Percentiles rank a stretch among this genome's conserved stretches.
Conservation (phyloP, 2,797 vertebrate genomes). For the Rallus crepitans region DNA sequence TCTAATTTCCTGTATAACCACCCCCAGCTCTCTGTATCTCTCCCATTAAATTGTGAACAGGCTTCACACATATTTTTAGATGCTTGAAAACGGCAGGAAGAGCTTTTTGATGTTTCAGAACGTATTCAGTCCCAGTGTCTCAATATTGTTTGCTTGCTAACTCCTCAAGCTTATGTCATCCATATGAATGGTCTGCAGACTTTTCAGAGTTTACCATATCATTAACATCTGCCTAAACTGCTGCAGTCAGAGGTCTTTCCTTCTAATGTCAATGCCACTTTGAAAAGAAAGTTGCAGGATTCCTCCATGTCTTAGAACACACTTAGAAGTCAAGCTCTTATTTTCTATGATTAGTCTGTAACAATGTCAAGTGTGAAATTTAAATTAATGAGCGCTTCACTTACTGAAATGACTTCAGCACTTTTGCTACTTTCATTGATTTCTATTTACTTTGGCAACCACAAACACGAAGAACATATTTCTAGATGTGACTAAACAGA, state of each 20-base stretch:
- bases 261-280: slow-evolving; percentile 60
- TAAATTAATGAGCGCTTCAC: slow-evolving; percentile 78
- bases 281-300: slow-evolving; percentile 65
- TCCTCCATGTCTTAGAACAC: slow-evolving; percentile 36
- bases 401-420: slow-evolving; percentile 81
- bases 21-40: slow-evolving; percentile 70
- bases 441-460: slow-evolving; percentile 79
- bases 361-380: slow-evolving; percentile 79
- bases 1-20: slow-evolving; percentile 80
- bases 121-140: slow-evolving; percentile 27
- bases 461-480: slow-evolving; percentile 71
- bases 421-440: slow-evolving; percentile 78
- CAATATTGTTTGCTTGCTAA: slow-evolving; percentile 44
- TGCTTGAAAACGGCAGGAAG: slow-evolving; percentile 78
- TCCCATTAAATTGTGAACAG: slow-evolving; percentile 81
- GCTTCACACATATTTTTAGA: slow-evolving; percentile 77
- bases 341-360: slow-evolving; percentile 67
- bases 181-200: slow-evolving; percentile 59
- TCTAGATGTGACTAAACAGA: slow-evolving; percentile 67
- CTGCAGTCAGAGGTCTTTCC: slow-evolving; percentile 61
- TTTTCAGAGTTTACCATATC: slow-evolving; percentile 22
- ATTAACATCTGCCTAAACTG: slow-evolving; percentile 53
- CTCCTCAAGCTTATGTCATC: slow-evolving; percentile 52
- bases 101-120: slow-evolving; percentile 78
- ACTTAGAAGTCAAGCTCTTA: slow-evolving; percentile 72